A percentile compares a stretch with the other conserved stretches of the same genome.
These are phyloP conservation scores for Lepidurus couesii DNA, from an alignment of 1,140 invertebrate species.

Conservation along the genomic window DNA sequence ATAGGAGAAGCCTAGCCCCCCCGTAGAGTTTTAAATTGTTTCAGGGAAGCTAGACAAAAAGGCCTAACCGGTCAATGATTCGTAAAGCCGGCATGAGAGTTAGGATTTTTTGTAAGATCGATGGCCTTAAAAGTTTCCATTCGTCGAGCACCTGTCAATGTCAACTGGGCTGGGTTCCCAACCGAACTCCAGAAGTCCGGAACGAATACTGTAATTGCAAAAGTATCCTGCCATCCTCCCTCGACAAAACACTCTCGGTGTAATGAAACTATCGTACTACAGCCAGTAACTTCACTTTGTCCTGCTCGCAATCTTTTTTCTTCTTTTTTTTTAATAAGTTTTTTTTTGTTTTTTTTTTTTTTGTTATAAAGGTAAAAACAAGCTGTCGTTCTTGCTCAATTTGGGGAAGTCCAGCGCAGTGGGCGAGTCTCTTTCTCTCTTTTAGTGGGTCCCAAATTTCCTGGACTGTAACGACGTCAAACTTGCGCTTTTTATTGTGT, in stretches of 20 bases:
- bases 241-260: neutral
- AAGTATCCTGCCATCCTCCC: conserved; percentile 7
- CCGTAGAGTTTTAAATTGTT: neutral
- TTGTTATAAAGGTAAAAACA: neutral
- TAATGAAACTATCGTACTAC: neutral
- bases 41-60: neutral
- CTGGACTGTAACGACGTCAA: neutral
- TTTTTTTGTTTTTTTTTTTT: conserved; percentile 28
- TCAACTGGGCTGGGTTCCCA: conserved; percentile 6
- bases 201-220: neutral
- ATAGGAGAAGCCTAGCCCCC: too few relatives aligned
- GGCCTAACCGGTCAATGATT: neutral
- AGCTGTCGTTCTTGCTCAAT: too few relatives aligned
- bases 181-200: neutral
- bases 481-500: neutral
- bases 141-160: conserved; percentile 17
- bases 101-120: neutral
- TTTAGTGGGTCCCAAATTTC: neutral
- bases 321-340: conserved; percentile 25
- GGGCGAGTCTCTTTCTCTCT: neutral
- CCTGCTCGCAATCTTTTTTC: conserved; percentile 1
- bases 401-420: too few relatives aligned
- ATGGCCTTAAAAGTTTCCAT: conserved; percentile 1
- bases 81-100: neutral
- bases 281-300: conserved; percentile 27